Evolutionary conservation across 2,113 vertebrate species (phyloP), one percentile per base, ranked within the genome.

Genomic region (Festucalex cinctus): DNA sequence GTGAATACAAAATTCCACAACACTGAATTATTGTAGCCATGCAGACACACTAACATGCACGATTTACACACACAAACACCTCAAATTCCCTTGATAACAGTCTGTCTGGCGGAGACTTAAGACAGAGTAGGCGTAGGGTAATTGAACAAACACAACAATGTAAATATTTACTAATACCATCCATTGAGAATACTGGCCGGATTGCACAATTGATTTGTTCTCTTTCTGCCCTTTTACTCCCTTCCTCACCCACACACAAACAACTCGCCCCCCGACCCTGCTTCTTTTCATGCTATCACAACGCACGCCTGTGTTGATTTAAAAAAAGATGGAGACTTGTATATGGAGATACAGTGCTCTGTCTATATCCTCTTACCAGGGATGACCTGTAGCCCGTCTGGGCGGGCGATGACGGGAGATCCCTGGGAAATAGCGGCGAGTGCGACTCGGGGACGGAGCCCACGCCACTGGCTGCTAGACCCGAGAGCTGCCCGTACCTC

Each of bases 401-500:
- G 94, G 93, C 93, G 90, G 94, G 91, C 91, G 95, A 85, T 87
- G 84, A 86, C 85, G 83, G 92, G 93, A 94, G 94, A 93, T 96
- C 93, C 92, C 92, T 95, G 93, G 95, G 93, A 93, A 94, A 92
- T 87, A 91, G 88, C 85, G 86, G 94, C 93, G 93, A 95, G 94
- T 93, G 94, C 92, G 91, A 94, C 94, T 94, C 93, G 91, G 91
- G 94, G 91, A 95, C 91, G 93, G 93, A 93, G 93, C 94, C 91
- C 92, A 94, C 93, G 94, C 93, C 95, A 95, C 88, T 93, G 93
- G 95, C 93, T 94, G 95, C 93, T 94, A 94, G 93, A 94, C 94
- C 94, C 93, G 93, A 95, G 95, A 94, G 94, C 94, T 97, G 94
- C 91, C 94, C 94, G 92, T 94, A 95, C 93, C 92, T 95, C 93